These are phyloP conservation scores for Oikopleura dioica DNA, from an alignment of 23 tunicate genomes.

Conservation along the genomic window DNA sequence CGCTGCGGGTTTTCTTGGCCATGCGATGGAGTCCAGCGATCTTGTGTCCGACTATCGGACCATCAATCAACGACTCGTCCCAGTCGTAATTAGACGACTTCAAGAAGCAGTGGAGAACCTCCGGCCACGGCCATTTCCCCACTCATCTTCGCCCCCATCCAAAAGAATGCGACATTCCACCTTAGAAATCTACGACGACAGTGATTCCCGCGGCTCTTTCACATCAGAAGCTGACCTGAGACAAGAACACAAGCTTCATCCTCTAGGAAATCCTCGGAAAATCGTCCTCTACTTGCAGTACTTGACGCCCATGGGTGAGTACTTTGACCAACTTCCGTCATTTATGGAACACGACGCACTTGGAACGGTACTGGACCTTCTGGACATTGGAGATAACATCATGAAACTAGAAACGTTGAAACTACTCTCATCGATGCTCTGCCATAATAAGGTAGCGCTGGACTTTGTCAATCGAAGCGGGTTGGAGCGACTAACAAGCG, in stretches of 20 bases:
- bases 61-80: background rate
- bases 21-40: background rate
- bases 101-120: background rate
- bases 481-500: conserved; percentile 28
- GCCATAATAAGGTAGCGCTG: conserved; percentile 59
- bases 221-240: background rate
- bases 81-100: background rate
- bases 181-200: background rate
- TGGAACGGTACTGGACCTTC: background rate
- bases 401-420: conserved; percentile 34
- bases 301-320: background rate
- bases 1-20: background rate
- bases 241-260: background rate
- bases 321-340: background rate
- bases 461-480: conserved; percentile 44
- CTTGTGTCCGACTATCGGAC: background rate
- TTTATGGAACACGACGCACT: background rate
- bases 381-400: conserved; percentile 22
- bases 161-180: background rate
- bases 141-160: background rate
- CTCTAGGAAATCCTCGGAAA: background rate
- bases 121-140: background rate
- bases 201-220: background rate
- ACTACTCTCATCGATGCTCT: conserved; percentile 37
- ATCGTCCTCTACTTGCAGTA: background rate